Percentiles rank a stretch among this genome's conserved stretches.
Evolutionary conservation across 2,888 invertebrate genomes (phyloP).

Genomic region (Saturnia japonica): DNA sequence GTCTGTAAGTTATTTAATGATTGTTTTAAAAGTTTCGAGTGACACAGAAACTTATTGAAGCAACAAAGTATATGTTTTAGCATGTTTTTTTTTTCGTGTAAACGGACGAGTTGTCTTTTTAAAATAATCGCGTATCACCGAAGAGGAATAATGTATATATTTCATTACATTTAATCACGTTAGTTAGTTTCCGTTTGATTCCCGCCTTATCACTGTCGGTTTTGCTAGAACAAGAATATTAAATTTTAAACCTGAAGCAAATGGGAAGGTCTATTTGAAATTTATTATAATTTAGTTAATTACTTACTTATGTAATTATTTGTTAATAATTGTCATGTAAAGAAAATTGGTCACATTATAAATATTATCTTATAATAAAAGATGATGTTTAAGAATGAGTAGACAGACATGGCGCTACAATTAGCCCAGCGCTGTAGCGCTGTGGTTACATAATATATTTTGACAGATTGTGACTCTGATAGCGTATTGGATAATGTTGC

Average conservation of each 20-base stretch:
- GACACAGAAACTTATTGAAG: slow-evolving; percentile 4
- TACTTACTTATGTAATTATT: neutral
- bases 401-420: slow-evolving; percentile 2
- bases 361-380: neutral
- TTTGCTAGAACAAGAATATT: neutral
- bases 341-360: neutral
- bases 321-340: neutral
- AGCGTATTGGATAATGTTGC: neutral
- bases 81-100: neutral
- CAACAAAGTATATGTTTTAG: neutral
- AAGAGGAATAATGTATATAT: neutral
- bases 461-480: neutral
- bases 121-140: neutral
- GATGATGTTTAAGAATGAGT: neutral
- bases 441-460: slow-evolving; percentile 6
- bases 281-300: neutral
- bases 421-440: neutral
- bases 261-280: neutral
- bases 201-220: neutral
- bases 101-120: neutral
- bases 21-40: slow-evolving; percentile 1
- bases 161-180: neutral
- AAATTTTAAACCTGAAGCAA: neutral
- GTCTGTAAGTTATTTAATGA: slow-evolving; percentile 9
- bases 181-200: neutral